Evolutionary conservation across 92 coral and sea anemone species (phyloP).

Genomic region (Pocillopora meandrina): DNA sequence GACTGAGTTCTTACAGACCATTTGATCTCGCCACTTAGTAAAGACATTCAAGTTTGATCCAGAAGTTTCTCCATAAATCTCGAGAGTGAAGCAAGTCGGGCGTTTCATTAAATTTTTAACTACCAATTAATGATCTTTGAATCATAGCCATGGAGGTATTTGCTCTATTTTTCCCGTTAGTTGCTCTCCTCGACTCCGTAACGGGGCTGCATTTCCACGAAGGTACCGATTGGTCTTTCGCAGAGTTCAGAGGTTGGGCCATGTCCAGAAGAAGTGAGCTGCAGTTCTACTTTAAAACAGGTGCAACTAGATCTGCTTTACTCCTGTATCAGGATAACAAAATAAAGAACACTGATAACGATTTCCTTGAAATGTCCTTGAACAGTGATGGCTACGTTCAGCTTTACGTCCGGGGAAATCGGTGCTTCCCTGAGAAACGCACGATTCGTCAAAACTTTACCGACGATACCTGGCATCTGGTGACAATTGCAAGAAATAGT

Average conservation of each 20-base stretch:
- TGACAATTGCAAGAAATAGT: constrained; percentile 31
- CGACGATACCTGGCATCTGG: constrained; percentile 56
- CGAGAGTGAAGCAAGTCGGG: background rate
- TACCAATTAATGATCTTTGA: too few relatives aligned
- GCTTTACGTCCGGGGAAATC: background rate
- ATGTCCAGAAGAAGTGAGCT: constrained; percentile 47
- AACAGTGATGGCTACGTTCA: constrained; percentile 17
- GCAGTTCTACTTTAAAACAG: constrained; percentile 65
- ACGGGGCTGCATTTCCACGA: constrained; percentile 25
- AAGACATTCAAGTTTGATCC: background rate
- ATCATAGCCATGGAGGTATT: background rate
- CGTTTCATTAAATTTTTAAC: background rate
- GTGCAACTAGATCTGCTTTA: constrained; percentile 32
- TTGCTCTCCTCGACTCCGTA: constrained; percentile 17
- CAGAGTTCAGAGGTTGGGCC: constrained; percentile 73
- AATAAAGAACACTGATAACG: constrained; percentile 4
- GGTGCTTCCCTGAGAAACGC: background rate
- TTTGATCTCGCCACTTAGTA: background rate
- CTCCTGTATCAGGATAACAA: constrained; percentile 69
- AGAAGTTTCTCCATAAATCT: background rate
- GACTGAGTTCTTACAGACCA: background rate
- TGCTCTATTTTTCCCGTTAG: constrained; percentile 11
- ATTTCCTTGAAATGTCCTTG: constrained; percentile 26
- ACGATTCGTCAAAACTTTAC: constrained; percentile 34
- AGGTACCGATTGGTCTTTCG: constrained; percentile 24